Percentiles rank a stretch among this genome's conserved stretches.
Evolutionary conservation across 2,113 vertebrate species (phyloP).

Genomic region (Gobio gobio): DNA sequence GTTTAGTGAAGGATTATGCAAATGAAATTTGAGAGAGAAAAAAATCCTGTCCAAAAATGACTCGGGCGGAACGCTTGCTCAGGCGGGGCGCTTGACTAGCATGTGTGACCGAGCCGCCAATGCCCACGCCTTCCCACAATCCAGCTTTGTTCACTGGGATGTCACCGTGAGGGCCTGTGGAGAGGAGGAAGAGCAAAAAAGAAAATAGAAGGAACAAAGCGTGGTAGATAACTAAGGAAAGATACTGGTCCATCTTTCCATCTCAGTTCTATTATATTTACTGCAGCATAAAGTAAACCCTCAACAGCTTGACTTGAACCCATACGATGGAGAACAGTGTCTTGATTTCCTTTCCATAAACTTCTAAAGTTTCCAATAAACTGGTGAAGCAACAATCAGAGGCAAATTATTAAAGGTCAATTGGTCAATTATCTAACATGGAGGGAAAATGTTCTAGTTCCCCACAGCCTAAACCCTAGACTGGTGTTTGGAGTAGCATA

Average conservation of each 20-base stretch:
- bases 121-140: constrained; percentile 68
- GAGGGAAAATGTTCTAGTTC: background rate
- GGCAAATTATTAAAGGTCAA: constrained; percentile 24
- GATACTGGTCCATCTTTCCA: constrained; percentile 52
- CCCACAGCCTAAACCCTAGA: background rate
- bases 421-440: background rate
- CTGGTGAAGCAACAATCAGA: constrained; percentile 15
- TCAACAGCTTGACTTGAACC: background rate
- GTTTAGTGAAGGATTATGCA: constrained; percentile 55
- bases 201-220: constrained; percentile 34
- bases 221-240: constrained; percentile 43
- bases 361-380: constrained; percentile 17
- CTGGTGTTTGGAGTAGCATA: background rate
- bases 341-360: constrained; percentile 9
- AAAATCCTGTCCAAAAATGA: constrained; percentile 65
- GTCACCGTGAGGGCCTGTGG: constrained; percentile 55
- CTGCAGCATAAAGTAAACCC: constrained; percentile 37
- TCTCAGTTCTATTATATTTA: constrained; percentile 56
- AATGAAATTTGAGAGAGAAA: constrained; percentile 36
- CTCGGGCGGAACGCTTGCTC: constrained; percentile 67
- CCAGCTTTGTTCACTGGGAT: constrained; percentile 71
- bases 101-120: constrained; percentile 71
- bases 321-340: background rate
- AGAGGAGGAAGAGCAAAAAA: constrained; percentile 41
- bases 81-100: constrained; percentile 63